phyloP scores from a whole-genome alignment of 2,113 vertebrate species.

The Motacilla alba region DNA sequence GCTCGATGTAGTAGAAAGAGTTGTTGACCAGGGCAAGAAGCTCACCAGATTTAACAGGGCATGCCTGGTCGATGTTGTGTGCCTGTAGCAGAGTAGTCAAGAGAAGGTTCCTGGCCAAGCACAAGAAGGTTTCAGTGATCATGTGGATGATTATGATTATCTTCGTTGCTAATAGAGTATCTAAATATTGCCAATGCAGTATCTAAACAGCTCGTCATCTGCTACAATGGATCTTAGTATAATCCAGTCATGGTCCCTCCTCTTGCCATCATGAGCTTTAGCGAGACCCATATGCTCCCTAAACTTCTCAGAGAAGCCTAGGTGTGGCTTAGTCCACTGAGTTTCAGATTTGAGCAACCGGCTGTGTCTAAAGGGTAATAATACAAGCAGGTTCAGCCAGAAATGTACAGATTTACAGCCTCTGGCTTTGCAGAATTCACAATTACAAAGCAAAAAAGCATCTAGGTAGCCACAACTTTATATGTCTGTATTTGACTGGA shows the following conservation, averaged over 20 bases:
- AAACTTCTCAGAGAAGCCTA: background rate
- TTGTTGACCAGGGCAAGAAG: background rate
- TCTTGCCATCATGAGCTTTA: background rate
- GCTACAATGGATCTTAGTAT: background rate
- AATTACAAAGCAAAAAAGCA: background rate
- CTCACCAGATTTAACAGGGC: background rate
- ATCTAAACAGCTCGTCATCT: background rate
- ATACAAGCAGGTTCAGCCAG: background rate
- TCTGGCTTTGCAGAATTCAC: background rate
- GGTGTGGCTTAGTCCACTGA: background rate
- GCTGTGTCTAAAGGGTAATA: background rate
- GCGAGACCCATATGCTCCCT: background rate
- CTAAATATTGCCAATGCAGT: background rate
- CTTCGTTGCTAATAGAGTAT: background rate
- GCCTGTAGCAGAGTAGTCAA: background rate
- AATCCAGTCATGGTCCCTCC: fast-evolving
- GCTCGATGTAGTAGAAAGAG: background rate
- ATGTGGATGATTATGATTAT: background rate
- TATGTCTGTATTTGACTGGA: background rate
- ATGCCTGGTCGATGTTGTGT: background rate
- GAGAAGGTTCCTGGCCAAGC: background rate
- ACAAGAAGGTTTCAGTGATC: background rate
- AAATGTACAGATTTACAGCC: background rate
- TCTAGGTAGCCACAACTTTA: background rate
- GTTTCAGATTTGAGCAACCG: background rate